Conservation (phyloP, 1,140 invertebrate genomes). For the Eurosta solidaginis region DNA sequence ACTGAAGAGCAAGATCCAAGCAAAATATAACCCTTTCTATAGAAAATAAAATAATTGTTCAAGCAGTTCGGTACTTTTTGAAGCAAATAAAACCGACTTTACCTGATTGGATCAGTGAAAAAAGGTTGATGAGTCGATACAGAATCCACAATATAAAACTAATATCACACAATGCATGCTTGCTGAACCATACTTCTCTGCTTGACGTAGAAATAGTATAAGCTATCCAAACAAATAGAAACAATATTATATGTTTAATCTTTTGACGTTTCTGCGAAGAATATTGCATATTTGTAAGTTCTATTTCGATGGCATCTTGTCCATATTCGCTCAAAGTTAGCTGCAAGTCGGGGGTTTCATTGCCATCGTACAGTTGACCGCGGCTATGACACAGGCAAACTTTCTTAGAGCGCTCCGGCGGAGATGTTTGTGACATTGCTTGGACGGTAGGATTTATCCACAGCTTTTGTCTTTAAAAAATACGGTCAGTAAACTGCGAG, state of each 20-base stretch:
- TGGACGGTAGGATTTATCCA: background rate
- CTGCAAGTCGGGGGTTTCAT: background rate
- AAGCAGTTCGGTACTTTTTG: background rate
- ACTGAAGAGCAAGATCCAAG: slow-evolving; percentile 64
- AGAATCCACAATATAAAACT: background rate
- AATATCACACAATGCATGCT: background rate
- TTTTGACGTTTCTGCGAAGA: background rate
- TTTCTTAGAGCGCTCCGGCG: background rate
- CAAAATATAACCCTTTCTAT: slow-evolving; percentile 63
- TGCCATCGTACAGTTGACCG: background rate
- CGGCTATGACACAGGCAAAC: background rate
- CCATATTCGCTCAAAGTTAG: slow-evolving; percentile 28
- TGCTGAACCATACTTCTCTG: background rate
- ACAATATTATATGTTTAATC: background rate
- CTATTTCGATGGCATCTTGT: slow-evolving; percentile 26
- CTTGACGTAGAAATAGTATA: background rate
- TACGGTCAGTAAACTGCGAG: background rate
- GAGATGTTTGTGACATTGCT: background rate
- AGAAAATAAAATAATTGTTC: slow-evolving; percentile 35
- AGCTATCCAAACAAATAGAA: background rate
- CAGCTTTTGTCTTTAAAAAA: background rate
- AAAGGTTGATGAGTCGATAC: background rate
- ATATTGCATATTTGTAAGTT: slow-evolving; percentile 26
- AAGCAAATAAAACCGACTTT: background rate
- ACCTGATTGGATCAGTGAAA: background rate